Evolutionary conservation across 1,140 invertebrate species (phyloP), one percentile per base, ranked within the genome.

Genomic region (Pectinophora gossypiella): DNA sequence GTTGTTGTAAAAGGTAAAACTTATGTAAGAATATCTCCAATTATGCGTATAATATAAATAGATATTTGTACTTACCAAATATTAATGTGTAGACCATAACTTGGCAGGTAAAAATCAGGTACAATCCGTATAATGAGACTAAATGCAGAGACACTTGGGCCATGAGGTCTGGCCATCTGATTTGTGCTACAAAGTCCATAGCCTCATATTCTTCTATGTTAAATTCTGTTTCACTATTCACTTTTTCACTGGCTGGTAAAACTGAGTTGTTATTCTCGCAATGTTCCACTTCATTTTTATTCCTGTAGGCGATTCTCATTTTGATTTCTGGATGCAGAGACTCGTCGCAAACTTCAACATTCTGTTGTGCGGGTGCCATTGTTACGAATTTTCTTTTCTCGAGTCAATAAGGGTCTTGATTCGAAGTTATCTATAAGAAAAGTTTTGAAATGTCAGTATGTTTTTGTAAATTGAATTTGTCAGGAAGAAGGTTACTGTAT

Each of bases 81-180:
- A 94, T 58, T 40, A 86, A 76, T 54, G 94, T 95, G 48, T 90
- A 85, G 48, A 92, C 75, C 67, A 90, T 92, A n/a, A 92, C 91
- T 59, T 90, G 86, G 56, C 80, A 85, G 0, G 89, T 89, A 21
- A 93, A 54, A 20, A 93, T 89, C 52, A 95, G 84, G 66, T 90
- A 94, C 1, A 94, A 52, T 47, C 94, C 94, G 69, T 94, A 95
- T 2, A 94, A 47, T 54, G 90, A 90, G 13, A 93, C 92, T 50
- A 76, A 69, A 78, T 95, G 94, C 58, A 95, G 86, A 53, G 91
- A 91, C 27, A 92, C 60, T 81, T 94, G 93, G 2, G 89, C 93
- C 5, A 76, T 61, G 0, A 94, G 78, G 79, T 94, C 93, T 0
- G 90, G 91, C 93, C 93, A 95, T 75, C 88, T 89, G 22, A 94